These are phyloP conservation scores for Drosophila pectinifera DNA, from an alignment of 1,140 invertebrate genomes.

Conservation along the genomic window DNA sequence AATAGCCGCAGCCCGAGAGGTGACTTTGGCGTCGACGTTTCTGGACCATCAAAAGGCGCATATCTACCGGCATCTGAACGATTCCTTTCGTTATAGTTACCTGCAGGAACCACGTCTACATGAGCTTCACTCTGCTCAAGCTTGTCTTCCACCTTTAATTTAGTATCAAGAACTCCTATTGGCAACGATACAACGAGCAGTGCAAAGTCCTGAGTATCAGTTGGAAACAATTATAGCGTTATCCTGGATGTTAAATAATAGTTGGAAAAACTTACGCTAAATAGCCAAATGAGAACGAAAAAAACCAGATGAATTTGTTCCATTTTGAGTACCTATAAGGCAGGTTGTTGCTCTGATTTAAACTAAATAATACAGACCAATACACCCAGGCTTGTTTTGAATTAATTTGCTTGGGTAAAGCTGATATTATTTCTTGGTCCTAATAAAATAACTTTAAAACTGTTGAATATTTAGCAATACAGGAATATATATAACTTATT, in stretches of 20 bases:
- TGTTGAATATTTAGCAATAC: too few relatives aligned
- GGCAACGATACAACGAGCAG: neutral
- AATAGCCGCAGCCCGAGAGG: neutral
- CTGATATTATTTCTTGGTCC: too few relatives aligned
- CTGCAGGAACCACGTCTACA: neutral
- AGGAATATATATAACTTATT: too few relatives aligned
- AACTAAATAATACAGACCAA: neutral
- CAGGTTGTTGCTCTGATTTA: neutral
- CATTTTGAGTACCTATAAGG: neutral
- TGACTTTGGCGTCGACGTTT: neutral
- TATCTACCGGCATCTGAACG: too few relatives aligned
- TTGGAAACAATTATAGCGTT: neutral
- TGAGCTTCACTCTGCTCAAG: neutral
- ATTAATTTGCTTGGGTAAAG: slow-evolving; percentile 3
- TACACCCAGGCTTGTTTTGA: neutral
- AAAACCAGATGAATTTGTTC: neutral
- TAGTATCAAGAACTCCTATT: too few relatives aligned
- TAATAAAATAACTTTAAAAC: too few relatives aligned
- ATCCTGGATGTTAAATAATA: too few relatives aligned
- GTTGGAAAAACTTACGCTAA: neutral
- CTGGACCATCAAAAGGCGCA: neutral
- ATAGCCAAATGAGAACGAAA: neutral
- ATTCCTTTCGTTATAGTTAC: too few relatives aligned
- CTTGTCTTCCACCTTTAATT: neutral
- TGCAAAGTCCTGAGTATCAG: neutral